Evolutionary conservation across 2,888 invertebrate genomes (phyloP).

Genomic region (Phengaris alcon): DNA sequence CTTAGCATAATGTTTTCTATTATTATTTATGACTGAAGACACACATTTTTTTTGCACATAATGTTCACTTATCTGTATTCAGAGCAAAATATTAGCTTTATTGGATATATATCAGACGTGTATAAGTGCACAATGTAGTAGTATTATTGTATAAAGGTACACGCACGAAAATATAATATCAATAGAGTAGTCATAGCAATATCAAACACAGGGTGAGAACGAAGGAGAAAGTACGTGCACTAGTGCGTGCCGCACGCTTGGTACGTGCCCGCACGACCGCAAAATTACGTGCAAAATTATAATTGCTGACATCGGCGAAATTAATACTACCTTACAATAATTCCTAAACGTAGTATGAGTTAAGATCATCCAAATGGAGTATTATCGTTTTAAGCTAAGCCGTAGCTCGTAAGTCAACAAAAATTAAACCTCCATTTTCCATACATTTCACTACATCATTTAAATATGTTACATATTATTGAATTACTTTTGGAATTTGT

Average conservation of each 20-base stretch:
- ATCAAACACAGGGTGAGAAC: conserved; percentile 19
- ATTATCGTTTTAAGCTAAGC: too few species aligned
- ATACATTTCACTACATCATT: background rate
- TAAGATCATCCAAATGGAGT: too few species aligned
- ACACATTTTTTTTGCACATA: background rate
- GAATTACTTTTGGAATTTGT: background rate
- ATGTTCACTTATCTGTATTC: background rate
- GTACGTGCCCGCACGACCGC: background rate
- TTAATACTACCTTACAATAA: too few species aligned
- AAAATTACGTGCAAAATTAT: background rate
- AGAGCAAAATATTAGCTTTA: background rate
- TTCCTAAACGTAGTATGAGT: too few species aligned
- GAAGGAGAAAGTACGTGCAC: background rate
- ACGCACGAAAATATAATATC: conserved; percentile 7
- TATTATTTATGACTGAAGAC: background rate
- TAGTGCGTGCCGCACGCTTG: background rate
- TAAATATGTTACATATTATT: background rate
- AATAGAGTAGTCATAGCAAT: background rate
- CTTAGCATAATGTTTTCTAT: background rate
- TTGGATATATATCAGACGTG: background rate
- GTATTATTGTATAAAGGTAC: background rate
- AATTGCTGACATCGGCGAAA: too few species aligned
- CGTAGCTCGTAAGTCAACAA: too few species aligned
- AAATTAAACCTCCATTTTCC: background rate
- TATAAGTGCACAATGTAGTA: conserved; percentile 12